Conservation (phyloP, 1,140 invertebrate species). For the Charaxes varanes region DNA sequence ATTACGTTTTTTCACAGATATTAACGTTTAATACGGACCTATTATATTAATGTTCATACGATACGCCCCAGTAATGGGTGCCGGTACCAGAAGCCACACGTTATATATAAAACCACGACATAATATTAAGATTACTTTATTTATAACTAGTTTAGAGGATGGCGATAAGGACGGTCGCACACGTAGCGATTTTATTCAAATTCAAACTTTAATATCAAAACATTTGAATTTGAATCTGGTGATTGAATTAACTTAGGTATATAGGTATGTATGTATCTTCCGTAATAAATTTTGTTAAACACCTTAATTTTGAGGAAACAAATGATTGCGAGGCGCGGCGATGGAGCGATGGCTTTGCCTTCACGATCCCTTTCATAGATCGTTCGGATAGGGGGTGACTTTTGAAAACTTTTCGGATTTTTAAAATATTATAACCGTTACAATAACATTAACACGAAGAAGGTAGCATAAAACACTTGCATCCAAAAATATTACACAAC, state of each 20-base stretch:
- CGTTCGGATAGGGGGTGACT: slow-evolving; percentile 22
- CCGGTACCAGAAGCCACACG: slow-evolving; percentile 34
- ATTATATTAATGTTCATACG: slow-evolving; percentile 26
- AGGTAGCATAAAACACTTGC: slow-evolving; percentile 60
- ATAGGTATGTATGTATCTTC: slow-evolving; percentile 26
- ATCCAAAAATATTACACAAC: slow-evolving; percentile 70
- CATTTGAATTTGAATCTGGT: too few relatives aligned
- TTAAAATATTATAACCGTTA: slow-evolving; percentile 42
- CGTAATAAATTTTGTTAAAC: slow-evolving; percentile 57
- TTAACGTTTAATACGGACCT: slow-evolving; percentile 16
- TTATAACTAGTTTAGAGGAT: slow-evolving; percentile 73
- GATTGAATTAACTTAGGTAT: slow-evolving; percentile 60
- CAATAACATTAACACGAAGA: slow-evolving; percentile 56
- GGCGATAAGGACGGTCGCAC: slow-evolving; percentile 70
- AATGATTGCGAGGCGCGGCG: slow-evolving; percentile 55
- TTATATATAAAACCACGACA: slow-evolving; percentile 38
- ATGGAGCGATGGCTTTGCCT: slow-evolving; percentile 40
- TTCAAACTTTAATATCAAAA: too few relatives aligned
- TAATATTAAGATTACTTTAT: slow-evolving; percentile 55
- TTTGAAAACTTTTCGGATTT: slow-evolving; percentile 42
- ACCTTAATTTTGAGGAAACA: slow-evolving; percentile 59
- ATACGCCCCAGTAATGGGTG: slow-evolving; percentile 22
- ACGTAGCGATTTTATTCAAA: slow-evolving; percentile 62
- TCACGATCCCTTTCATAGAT: slow-evolving; percentile 19
- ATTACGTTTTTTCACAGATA: slow-evolving; percentile 22